These are phyloP conservation scores for Chymomyza fuscimana DNA, from an alignment of 2,888 invertebrate species.

Conservation along the genomic window DNA sequence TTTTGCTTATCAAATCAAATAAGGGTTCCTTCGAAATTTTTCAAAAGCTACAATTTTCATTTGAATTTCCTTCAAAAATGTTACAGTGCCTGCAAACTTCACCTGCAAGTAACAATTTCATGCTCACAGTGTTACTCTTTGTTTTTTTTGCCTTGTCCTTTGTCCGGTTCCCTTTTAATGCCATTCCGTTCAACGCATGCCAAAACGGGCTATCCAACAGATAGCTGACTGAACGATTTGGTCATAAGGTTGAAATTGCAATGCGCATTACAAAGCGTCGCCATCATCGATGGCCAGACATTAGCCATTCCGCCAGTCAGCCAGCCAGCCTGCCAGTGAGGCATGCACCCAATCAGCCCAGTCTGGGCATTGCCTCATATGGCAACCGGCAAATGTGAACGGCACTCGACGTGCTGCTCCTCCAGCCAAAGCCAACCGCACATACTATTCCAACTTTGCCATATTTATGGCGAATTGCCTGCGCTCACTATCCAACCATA, in stretches of 20 bases:
- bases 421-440: constrained; percentile 17
- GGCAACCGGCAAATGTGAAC: constrained; percentile 21
- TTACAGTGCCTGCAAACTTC: background rate
- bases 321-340: background rate
- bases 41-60: background rate
- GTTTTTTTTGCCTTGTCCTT: background rate
- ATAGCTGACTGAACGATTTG: constrained; percentile 1
- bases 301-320: background rate
- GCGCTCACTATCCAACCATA: constrained; percentile 29
- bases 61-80: background rate
- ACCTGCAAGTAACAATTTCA: background rate
- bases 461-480: constrained; percentile 39
- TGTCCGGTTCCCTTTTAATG: background rate
- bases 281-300: constrained; percentile 2
- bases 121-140: background rate
- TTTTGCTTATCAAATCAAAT: too few relatives aligned
- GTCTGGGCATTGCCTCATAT: constrained; percentile 14
- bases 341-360: constrained; percentile 12
- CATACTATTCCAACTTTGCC: constrained; percentile 32
- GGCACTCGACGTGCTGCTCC: constrained; percentile 3
- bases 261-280: constrained; percentile 19
- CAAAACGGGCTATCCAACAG: background rate
- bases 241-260: constrained; percentile 30
- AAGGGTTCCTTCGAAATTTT: too few relatives aligned
- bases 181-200: background rate